Evolutionary conservation across 2,888 invertebrate species (phyloP).

Genomic region (Philereme vetulata): DNA sequence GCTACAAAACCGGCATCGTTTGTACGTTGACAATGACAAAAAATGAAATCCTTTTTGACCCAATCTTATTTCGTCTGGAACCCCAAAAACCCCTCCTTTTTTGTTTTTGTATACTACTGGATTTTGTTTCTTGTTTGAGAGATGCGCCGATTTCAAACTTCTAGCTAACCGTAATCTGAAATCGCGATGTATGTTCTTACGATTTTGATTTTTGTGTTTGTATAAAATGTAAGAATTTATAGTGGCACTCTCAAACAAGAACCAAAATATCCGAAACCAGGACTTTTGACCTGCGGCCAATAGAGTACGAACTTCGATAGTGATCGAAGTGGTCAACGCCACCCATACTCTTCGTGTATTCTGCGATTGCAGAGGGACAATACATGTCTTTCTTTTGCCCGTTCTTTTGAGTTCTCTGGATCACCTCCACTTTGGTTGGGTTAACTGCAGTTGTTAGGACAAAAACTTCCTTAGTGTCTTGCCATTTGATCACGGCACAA

Average conservation of each 20-base stretch:
- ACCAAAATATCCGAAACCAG: conserved; percentile 34
- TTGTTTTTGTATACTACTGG: conserved; percentile 7
- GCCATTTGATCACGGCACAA: conserved; percentile 25
- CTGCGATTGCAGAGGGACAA: conserved; percentile 34
- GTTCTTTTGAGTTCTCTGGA: conserved; percentile 36
- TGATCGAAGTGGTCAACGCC: conserved; percentile 29
- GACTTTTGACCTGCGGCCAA: conserved; percentile 31
- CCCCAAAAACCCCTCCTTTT: conserved; percentile 4
- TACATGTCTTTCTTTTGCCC: conserved; percentile 29
- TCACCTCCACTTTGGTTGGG: conserved; percentile 30
- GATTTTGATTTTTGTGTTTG: conserved; percentile 25
- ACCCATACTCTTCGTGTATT: conserved; percentile 35
- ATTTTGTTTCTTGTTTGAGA: conserved; percentile 14
- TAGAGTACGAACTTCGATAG: conserved; percentile 29
- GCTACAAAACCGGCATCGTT: too few species aligned
- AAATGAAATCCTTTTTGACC: too few species aligned
- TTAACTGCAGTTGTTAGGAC: conserved; percentile 32
- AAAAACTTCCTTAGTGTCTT: conserved; percentile 26
- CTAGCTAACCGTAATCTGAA: conserved; percentile 34
- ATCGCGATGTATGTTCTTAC: conserved; percentile 33
- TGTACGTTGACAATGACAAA: too few species aligned
- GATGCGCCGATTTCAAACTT: conserved; percentile 30
- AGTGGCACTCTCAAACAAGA: conserved; percentile 34
- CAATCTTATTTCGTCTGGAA: conserved; percentile 2
- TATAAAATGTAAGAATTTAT: conserved; percentile 34